Conservation (phyloP, 1,140 invertebrate genomes). For the Brachionus manjavacas region DNA sequence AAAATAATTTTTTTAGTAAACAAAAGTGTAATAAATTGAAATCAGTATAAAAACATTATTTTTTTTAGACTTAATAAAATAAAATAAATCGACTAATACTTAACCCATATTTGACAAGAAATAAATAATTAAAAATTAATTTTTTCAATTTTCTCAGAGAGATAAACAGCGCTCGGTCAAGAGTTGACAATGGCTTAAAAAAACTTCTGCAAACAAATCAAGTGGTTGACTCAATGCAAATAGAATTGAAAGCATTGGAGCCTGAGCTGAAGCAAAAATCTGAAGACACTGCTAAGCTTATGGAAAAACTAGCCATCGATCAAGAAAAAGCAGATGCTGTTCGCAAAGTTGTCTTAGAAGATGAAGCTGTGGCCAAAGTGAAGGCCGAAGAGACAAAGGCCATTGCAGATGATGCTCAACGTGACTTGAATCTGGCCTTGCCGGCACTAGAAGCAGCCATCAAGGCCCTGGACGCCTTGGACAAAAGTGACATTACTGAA, state of each 20-base stretch:
- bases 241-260: constrained; percentile 55
- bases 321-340: constrained; percentile 58
- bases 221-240: constrained; percentile 57
- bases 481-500: constrained; percentile 84
- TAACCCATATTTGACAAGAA: no score
- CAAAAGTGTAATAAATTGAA: no score
- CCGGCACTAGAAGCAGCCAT: constrained; percentile 40
- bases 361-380: constrained; percentile 56
- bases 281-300: constrained; percentile 53
- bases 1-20: no score
- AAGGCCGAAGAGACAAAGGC: constrained; percentile 58
- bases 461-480: constrained; percentile 73
- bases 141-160: constrained; percentile 46
- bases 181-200: constrained; percentile 56
- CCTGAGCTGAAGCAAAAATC: constrained; percentile 57
- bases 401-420: constrained; percentile 57
- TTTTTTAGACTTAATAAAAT: no score
- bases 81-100: no score
- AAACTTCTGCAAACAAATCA: constrained; percentile 58
- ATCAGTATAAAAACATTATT: no score
- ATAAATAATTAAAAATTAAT: not conserved
- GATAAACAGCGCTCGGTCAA: constrained; percentile 50
- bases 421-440: constrained; percentile 23
- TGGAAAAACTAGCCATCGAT: constrained; percentile 57
- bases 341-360: constrained; percentile 56